phyloP scores from a whole-genome alignment of 2,888 invertebrate genomes.

The Drosophila mimetica region DNA sequence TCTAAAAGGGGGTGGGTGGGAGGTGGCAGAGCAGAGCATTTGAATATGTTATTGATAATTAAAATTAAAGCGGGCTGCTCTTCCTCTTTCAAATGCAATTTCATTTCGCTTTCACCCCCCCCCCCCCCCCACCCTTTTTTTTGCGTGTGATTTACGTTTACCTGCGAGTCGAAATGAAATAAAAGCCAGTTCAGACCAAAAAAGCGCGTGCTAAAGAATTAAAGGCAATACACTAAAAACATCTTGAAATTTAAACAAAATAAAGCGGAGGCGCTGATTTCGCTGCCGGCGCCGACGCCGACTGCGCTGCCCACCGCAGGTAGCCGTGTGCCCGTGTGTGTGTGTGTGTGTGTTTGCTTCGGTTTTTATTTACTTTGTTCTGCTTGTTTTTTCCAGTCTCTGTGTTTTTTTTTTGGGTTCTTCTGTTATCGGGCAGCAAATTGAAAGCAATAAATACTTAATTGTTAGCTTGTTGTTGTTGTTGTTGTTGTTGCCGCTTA shows the following conservation, averaged over 20 bases:
- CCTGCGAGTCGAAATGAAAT: slow-evolving; percentile 18
- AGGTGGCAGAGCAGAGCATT: slow-evolving; percentile 12
- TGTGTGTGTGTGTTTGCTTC: slow-evolving; percentile 28
- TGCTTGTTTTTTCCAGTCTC: slow-evolving; percentile 27
- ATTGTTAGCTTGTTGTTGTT: slow-evolving; percentile 56
- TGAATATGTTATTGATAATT: slow-evolving; percentile 74
- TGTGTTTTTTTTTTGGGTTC: slow-evolving; percentile 18
- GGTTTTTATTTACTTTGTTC: slow-evolving; percentile 43
- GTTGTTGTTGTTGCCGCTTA: slow-evolving; percentile 36
- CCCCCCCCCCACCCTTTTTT: background rate
- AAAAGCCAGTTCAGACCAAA: slow-evolving; percentile 14
- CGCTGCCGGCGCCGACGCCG: slow-evolving; percentile 35
- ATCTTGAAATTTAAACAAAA: slow-evolving; percentile 30
- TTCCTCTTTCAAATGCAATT: slow-evolving; percentile 40
- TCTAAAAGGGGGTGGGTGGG: background rate
- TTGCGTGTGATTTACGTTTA: slow-evolving; percentile 13
- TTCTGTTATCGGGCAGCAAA: slow-evolving; percentile 65
- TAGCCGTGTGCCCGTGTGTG: slow-evolving; percentile 40
- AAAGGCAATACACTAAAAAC: slow-evolving; percentile 49
- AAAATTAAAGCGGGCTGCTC: slow-evolving; percentile 58
- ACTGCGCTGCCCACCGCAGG: slow-evolving; percentile 48
- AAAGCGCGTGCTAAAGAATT: slow-evolving; percentile 32
- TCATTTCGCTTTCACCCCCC: slow-evolving; percentile 6
- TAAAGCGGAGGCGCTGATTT: slow-evolving; percentile 55
- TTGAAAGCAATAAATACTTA: slow-evolving; percentile 76